phyloP scores from a whole-genome alignment of 1,140 invertebrate genomes.

The Euglossa dilemma region DNA sequence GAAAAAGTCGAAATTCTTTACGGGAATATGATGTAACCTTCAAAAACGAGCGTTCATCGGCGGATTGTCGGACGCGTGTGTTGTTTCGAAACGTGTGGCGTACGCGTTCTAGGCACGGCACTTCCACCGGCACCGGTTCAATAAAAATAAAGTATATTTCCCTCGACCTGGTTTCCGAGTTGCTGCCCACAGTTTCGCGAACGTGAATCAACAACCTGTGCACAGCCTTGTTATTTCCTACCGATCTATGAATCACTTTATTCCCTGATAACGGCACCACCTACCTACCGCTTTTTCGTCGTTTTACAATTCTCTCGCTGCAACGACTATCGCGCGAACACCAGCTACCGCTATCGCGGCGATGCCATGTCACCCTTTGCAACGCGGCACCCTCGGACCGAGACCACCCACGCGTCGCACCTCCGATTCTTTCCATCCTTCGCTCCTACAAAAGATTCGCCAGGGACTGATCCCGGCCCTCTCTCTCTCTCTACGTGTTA shows the following conservation, averaged over 20 bases:
- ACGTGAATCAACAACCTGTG: constrained; percentile 4
- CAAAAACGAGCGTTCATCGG: background rate
- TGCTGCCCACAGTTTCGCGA: background rate
- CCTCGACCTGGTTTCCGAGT: constrained; percentile 26
- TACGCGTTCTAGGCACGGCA: background rate
- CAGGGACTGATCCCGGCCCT: no score
- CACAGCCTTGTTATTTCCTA: background rate
- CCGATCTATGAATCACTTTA: background rate
- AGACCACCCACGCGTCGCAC: no score
- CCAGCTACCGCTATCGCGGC: no score
- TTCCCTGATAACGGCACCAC: background rate
- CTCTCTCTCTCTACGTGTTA: no score
- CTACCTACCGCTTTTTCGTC: background rate
- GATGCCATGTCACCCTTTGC: background rate
- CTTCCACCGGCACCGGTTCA: background rate
- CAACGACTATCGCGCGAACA: background rate
- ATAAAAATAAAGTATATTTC: constrained; percentile 32
- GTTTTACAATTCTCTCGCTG: background rate
- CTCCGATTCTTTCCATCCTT: background rate
- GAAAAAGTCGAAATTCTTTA: constrained; percentile 2
- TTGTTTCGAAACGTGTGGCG: background rate
- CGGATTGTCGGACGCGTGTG: constrained; percentile 3
- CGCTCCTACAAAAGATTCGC: background rate
- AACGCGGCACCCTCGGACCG: no score
- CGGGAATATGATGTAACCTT: constrained; percentile 16